phyloP scores from a whole-genome alignment of 2,888 invertebrate species.

The Tenthredo notha region DNA sequence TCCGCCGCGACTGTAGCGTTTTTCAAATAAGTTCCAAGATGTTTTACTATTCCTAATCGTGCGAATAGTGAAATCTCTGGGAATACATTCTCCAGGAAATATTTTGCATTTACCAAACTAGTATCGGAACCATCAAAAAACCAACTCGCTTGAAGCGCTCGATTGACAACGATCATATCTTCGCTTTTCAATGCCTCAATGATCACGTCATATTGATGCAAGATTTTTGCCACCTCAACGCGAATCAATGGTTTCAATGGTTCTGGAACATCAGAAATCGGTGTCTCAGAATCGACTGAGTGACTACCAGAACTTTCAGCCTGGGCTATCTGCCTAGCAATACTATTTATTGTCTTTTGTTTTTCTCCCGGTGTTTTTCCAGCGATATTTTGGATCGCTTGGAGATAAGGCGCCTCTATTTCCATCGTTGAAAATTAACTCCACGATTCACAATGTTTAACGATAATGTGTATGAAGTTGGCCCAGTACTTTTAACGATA shows the following conservation, averaged over 20 bases:
- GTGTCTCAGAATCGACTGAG: background rate
- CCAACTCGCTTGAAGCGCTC: conserved; percentile 68
- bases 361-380: conserved; percentile 69
- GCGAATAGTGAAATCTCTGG: conserved; percentile 67
- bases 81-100: conserved; percentile 67
- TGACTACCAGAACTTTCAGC: background rate
- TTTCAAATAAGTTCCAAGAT: conserved; percentile 61
- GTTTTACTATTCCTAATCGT: conserved; percentile 67
- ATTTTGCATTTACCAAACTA: conserved; percentile 63
- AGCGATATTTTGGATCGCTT: conserved; percentile 69
- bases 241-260: conserved; percentile 64
- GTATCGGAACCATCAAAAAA: conserved; percentile 68
- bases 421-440: background rate
- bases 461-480: no score
- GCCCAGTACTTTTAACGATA: no score
- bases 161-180: conserved; percentile 65
- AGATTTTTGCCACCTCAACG: conserved; percentile 65
- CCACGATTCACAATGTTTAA: background rate
- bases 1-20: conserved; percentile 64
- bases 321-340: conserved; percentile 56
- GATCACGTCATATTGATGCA: conserved; percentile 61
- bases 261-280: conserved; percentile 59
- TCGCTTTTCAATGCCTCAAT: conserved; percentile 70
- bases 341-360: conserved; percentile 62
- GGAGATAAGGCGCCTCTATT: conserved; percentile 62